phyloP scores from a whole-genome alignment of 2,797 vertebrate species.

The Rhinogobio ventralis region DNA sequence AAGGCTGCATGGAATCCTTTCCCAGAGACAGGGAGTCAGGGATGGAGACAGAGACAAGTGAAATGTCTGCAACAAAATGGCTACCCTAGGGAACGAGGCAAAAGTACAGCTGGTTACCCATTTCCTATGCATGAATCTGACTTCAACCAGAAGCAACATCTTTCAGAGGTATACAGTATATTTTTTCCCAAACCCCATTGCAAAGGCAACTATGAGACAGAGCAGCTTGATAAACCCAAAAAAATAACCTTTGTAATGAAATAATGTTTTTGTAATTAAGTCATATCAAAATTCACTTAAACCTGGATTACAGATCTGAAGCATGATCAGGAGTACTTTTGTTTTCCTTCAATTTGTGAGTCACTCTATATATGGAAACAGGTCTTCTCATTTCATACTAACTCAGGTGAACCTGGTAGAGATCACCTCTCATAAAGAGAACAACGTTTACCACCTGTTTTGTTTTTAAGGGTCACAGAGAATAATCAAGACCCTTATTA shows the following conservation, averaged over 20 bases:
- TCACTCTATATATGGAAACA: constrained; percentile 49
- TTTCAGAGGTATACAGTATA: constrained; percentile 68
- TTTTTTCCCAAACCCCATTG: constrained; percentile 67
- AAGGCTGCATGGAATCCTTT: constrained; percentile 76
- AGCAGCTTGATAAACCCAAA: constrained; percentile 72
- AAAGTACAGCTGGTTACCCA: constrained; percentile 54
- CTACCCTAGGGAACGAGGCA: constrained; percentile 60
- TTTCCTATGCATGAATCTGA: constrained; percentile 61
- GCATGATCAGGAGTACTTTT: constrained; percentile 30
- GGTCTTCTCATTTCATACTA: constrained; percentile 32
- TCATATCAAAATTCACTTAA: constrained; percentile 63
- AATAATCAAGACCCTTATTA: constrained; percentile 34
- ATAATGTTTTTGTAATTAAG: constrained; percentile 71
- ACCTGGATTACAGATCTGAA: constrained; percentile 53
- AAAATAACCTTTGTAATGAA: constrained; percentile 46
- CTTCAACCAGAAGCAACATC: constrained; percentile 59
- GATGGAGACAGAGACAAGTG: constrained; percentile 62
- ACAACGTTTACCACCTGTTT: constrained; percentile 34
- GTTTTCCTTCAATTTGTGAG: constrained; percentile 47
- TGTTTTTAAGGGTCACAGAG: constrained; percentile 55
- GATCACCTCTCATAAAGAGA: constrained; percentile 51
- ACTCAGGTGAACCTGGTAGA: constrained; percentile 62
- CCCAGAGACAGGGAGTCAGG: constrained; percentile 66
- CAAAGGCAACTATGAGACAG: constrained; percentile 79
- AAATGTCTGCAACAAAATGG: constrained; percentile 68